Conservation (phyloP, 2,113 vertebrate species). For the Serinus canaria region DNA sequence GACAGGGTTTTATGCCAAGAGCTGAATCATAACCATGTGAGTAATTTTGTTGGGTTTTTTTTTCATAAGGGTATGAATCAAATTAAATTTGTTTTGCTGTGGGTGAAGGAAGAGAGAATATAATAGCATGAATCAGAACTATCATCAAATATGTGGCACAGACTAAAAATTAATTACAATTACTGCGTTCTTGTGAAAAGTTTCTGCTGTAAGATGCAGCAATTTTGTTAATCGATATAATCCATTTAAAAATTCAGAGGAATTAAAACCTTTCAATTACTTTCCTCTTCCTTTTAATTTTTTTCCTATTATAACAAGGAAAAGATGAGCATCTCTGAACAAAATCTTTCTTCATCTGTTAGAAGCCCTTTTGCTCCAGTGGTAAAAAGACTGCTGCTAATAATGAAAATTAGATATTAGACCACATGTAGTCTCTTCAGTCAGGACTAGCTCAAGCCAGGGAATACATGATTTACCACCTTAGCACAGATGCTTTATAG, state of each 20-base stretch:
- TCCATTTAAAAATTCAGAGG: slow-evolving; percentile 34
- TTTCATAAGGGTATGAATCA: slow-evolving; percentile 77
- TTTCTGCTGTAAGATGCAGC: slow-evolving; percentile 44
- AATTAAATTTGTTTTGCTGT: slow-evolving; percentile 83
- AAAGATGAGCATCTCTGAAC: slow-evolving; percentile 44
- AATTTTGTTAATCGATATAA: slow-evolving; percentile 65
- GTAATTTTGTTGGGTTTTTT: slow-evolving; percentile 64
- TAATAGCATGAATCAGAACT: slow-evolving; percentile 86
- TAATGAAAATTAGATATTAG: slow-evolving; percentile 23
- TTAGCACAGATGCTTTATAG: neutral
- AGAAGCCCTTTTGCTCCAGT: slow-evolving; percentile 41
- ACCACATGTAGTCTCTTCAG: neutral
- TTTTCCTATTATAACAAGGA: slow-evolving; percentile 2
- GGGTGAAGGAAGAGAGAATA: slow-evolving; percentile 78
- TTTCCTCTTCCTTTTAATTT: slow-evolving; percentile 46
- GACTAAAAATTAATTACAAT: slow-evolving; percentile 77
- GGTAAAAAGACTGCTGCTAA: slow-evolving; percentile 5
- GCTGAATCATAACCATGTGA: slow-evolving; percentile 82
- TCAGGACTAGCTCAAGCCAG: neutral
- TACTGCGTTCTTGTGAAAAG: slow-evolving; percentile 56
- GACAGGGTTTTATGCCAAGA: slow-evolving; percentile 68
- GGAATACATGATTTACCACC: neutral
- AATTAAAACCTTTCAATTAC: slow-evolving; percentile 47
- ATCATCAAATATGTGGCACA: slow-evolving; percentile 77
- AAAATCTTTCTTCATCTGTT: slow-evolving; percentile 53